These are phyloP conservation scores for Drosophila nikananu DNA, from an alignment of 1,140 invertebrate genomes.

Conservation along the genomic window DNA sequence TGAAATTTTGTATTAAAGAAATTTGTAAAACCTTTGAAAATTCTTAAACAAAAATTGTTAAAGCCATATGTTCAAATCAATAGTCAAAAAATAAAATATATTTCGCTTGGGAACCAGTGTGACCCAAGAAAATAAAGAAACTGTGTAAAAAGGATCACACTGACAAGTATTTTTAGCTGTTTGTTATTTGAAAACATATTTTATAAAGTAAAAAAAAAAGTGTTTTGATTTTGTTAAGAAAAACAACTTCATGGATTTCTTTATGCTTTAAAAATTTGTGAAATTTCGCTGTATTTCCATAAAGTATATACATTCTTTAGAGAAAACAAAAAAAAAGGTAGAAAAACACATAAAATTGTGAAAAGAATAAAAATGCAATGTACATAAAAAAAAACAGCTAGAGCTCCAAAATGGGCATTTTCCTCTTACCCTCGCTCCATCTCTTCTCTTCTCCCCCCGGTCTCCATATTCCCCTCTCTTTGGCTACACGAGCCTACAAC, in stretches of 20 bases:
- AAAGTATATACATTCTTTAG: neutral
- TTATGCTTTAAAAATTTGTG: neutral
- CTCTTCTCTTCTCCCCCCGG: neutral
- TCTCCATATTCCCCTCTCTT: neutral
- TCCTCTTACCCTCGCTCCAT: neutral
- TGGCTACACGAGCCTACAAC: conserved; percentile 16
- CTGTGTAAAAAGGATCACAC: too few species aligned
- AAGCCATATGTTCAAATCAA: too few species aligned
- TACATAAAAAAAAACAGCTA: conserved; percentile 11
- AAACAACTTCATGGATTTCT: neutral
- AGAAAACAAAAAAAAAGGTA: neutral
- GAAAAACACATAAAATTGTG: neutral
- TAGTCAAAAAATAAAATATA: too few species aligned
- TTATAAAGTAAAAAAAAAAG: too few species aligned
- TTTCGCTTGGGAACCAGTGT: too few species aligned
- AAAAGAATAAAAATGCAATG: conserved; percentile 10
- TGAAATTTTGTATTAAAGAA: too few species aligned
- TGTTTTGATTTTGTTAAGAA: too few species aligned
- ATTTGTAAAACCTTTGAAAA: neutral
- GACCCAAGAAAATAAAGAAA: too few species aligned
- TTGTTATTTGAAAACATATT: too few species aligned
- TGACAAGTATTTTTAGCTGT: too few species aligned
- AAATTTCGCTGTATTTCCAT: too few species aligned
- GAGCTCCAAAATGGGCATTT: neutral
- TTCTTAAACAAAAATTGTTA: neutral